Conservation (phyloP, 2,888 invertebrate genomes). For the Hymenopus coronatus region DNA sequence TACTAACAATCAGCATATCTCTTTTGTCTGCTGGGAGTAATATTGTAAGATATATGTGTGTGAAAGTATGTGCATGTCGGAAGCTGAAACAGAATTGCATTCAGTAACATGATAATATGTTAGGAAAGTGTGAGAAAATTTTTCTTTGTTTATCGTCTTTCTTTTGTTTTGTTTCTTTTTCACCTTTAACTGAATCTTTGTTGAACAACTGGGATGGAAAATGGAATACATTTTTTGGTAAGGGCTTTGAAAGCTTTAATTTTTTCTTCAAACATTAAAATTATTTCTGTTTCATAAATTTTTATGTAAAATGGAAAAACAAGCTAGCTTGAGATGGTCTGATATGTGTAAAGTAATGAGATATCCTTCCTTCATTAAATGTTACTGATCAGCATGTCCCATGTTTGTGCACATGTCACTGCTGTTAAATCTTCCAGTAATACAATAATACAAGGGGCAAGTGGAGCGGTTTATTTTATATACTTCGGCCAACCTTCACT, state of each 20-base stretch:
- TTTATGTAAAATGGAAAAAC: neutral
- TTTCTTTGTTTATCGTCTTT: too few relatives aligned
- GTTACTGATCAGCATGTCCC: neutral
- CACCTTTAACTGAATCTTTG: neutral
- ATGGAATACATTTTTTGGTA: too few relatives aligned
- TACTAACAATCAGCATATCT: neutral
- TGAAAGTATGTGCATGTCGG: neutral
- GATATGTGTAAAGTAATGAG: neutral
- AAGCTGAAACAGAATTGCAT: neutral
- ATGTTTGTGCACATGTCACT: neutral
- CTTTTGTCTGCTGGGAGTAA: neutral
- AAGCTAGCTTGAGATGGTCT: neutral
- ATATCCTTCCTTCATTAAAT: neutral
- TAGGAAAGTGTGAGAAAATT: too few relatives aligned
- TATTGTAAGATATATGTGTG: neutral
- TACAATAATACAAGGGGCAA: slow-evolving; percentile 10
- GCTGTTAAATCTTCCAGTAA: neutral
- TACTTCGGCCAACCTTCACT: neutral
- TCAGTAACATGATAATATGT: too few relatives aligned
- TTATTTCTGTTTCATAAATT: neutral
- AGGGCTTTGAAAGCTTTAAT: neutral
- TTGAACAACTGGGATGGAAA: neutral
- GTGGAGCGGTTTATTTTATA: neutral
- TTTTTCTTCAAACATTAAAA: neutral
- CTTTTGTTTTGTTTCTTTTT: neutral